Conservation (phyloP, 2,113 vertebrate species). For the Cepphus grylle region DNA sequence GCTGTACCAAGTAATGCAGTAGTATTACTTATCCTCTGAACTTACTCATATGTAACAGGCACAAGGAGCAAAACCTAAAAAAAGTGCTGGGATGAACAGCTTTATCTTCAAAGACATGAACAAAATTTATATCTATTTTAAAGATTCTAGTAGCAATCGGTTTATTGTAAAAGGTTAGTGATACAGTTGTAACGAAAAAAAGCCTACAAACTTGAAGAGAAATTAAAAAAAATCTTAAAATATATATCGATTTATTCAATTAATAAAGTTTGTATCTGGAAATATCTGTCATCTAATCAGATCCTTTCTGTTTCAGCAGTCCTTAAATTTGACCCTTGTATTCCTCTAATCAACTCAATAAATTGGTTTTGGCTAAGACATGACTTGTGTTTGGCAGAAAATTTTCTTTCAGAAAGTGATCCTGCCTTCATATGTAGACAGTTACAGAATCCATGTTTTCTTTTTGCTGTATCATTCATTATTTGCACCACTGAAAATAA, state of each 20-base stretch:
- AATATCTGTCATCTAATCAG: neutral
- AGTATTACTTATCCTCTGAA: neutral
- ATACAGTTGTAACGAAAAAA: neutral
- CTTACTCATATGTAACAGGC: neutral
- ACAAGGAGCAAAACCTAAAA: neutral
- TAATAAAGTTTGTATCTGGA: fast-evolving
- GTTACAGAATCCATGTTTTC: neutral
- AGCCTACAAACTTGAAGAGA: neutral
- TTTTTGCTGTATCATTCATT: neutral
- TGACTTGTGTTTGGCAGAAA: neutral
- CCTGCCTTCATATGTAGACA: neutral
- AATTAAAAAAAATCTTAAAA: neutral
- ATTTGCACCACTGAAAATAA: neutral
- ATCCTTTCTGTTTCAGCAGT: neutral
- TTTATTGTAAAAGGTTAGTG: neutral
- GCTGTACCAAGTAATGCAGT: neutral
- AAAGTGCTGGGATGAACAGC: neutral
- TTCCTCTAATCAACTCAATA: neutral
- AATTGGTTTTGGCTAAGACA: neutral
- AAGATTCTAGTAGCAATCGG: neutral
- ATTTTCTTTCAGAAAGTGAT: neutral
- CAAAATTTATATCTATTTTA: neutral
- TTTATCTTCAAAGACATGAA: neutral
- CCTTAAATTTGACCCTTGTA: neutral
- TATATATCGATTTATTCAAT: neutral